Base-by-base conservation (phyloP, 2,888 invertebrate species). In the Drosophila mayaguana region DNA sequence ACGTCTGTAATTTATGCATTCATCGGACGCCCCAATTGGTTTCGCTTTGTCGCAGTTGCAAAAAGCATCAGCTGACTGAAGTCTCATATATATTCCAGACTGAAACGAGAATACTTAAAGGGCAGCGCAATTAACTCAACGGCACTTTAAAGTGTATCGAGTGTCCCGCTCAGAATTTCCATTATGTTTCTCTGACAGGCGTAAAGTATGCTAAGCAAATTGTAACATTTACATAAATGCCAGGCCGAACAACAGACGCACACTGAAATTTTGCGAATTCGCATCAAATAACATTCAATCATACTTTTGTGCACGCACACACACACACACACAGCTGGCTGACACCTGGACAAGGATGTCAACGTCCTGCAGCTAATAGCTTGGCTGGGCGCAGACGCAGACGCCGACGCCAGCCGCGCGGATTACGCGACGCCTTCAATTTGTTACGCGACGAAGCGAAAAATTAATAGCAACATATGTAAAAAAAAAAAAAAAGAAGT, bases 391-490 rank as follows among this genome's bases (percentile, higher is more conserved):
- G n/a, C 2, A 14, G 34, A 28, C 50, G n/a, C 2, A 14, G 34
- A 28, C 50, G 65, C 8, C 28, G 28, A 28, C 8, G 2, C 46
- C 65, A 65, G 59, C 55, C 69, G 50, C 56, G 63, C 64, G 69
- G 79, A 82, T 80, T 82, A 76, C 60, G 63, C 71, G 59, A 55
- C 42, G 71, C 57, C 76, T 75, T 65, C 73, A 80, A 76, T 82
- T 80, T 71, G 76, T 48, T 57, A 65, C 68, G 66, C 65, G 65
- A 54, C 57, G 61, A 45, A 75, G 76, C 83, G 77, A 79, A 72
- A 81, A 87, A 89, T 89, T 84, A 89, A 89, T 84, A 89, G 85
- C 82, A 84, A 75, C 85, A 77, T 67, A 89, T 84, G 71, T 77
- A 79, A 54, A 59, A 12, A 78, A 64, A 61, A 62, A 78, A 45